Evolutionary conservation across 92 coral and sea anemone species (phyloP).

Genomic region (Galaxea fascicularis): DNA sequence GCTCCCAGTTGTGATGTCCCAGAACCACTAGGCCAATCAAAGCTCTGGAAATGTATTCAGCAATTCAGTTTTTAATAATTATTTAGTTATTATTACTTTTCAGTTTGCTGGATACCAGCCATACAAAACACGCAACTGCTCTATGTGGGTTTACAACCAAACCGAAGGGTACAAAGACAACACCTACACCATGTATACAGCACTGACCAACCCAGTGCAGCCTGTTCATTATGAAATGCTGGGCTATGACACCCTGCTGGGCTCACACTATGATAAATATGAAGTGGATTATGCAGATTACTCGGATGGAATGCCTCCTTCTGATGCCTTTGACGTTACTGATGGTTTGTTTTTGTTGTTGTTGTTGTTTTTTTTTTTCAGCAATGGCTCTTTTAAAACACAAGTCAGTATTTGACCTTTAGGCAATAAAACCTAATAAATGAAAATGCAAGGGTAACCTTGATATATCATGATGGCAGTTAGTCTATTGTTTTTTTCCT

Average conservation of each 20-base stretch:
- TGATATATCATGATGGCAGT: too few species aligned
- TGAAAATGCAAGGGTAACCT: too few species aligned
- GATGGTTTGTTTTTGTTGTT: constrained; percentile 58
- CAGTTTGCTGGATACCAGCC: constrained; percentile 66
- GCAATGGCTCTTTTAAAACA: background rate
- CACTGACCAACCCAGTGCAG: constrained; percentile 24
- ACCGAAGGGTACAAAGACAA: constrained; percentile 79
- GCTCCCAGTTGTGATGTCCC: too few species aligned
- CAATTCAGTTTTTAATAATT: too few species aligned
- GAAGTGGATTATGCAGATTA: constrained; percentile 77
- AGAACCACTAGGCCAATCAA: too few species aligned
- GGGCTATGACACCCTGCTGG: constrained; percentile 88
- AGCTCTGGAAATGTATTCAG: too few species aligned
- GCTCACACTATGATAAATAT: constrained; percentile 96
- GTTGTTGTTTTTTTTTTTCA: background rate
- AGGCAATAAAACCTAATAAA: too few species aligned
- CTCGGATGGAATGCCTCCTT: constrained; percentile 63
- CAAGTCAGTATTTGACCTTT: background rate
- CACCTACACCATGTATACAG: constrained; percentile 77
- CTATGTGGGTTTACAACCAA: constrained; percentile 61
- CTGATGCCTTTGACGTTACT: constrained; percentile 69
- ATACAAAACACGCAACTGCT: constrained; percentile 61
- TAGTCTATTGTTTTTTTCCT: too few species aligned
- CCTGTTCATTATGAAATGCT: constrained; percentile 96
- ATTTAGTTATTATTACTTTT: background rate